Base-by-base conservation (phyloP, 2,888 invertebrate genomes). In the Leucoma salicis region DNA sequence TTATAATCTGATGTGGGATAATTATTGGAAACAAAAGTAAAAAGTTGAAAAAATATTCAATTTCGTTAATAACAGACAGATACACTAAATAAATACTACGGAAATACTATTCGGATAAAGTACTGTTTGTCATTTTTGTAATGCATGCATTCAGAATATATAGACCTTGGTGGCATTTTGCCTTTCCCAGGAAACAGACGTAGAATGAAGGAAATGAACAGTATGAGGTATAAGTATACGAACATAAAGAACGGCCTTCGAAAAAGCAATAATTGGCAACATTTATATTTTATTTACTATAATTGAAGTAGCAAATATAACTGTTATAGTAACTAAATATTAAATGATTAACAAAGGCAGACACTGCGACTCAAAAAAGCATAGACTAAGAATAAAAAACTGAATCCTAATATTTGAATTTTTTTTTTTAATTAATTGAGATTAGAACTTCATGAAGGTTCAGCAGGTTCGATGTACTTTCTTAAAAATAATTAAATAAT, bases 181-280 rank as follows among this genome's bases (percentile, higher is more conserved):
- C 31, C 15, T 40, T 44, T 43, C 32, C 21, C 39, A 40, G 57
- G 63, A 62, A 70, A 59, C 46, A 46, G 36, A 36, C 47, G 36
- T 70, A 46, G 37, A 35, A 51, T 59, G 47, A 60, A 69, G 68
- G 66, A 66, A 69, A 67, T 63, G 53, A 63, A 57, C 41, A 62
- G 44, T 49, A 39, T 50, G 47, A 58, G 49, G 54, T 57, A 65
- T 71, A 66, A 39, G 66, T 58, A 60, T 70, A 47, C 35, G 46
- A 41, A 37, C 56, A 78, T 73, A 79, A 77, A 74, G 57, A 49
- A n/a, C 61, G 77, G 72, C 84, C 86, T 85, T 84, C 78, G 66
- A 45, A 31, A 7, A 29, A 29, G 8, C 29, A 29, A 13, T 8
- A 21, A 21, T 21, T 21, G 7, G 8, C 8, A 21, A 8, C 8